These are phyloP conservation scores for Malacoctenus gilli DNA, from an alignment of 2,797 vertebrate species.

Conservation along the genomic window DNA sequence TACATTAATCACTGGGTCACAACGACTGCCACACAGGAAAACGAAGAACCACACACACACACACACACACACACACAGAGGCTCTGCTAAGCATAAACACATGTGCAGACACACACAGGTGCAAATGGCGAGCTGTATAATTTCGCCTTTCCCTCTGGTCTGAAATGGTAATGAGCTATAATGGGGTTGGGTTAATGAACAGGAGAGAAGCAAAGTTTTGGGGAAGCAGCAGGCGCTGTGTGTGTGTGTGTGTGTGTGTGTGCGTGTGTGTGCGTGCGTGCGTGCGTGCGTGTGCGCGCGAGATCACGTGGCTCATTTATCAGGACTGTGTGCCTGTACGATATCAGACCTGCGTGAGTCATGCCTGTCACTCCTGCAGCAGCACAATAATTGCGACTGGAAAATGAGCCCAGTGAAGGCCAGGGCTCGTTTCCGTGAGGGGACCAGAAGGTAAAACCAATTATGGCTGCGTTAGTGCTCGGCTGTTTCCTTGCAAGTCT, in stretches of 20 bases:
- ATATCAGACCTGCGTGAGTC: conserved; percentile 55
- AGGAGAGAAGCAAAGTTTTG: conserved; percentile 56
- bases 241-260: conserved; percentile 16
- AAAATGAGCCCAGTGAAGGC: conserved; percentile 45
- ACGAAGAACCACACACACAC: conserved; percentile 15
- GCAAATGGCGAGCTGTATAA: conserved; percentile 16
- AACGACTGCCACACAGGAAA: conserved; percentile 32
- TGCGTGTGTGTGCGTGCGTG: conserved; percentile 10
- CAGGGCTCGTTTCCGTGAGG: conserved; percentile 45
- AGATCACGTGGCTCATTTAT: conserved; percentile 60
- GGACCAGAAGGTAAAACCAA: conserved; percentile 52
- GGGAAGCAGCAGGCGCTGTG: conserved; percentile 28
- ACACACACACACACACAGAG: conserved; percentile 8
- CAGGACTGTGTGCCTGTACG: conserved; percentile 31
- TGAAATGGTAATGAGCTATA: conserved; percentile 63
- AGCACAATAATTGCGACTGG: conserved; percentile 45
- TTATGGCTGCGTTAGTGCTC: conserved; percentile 38
- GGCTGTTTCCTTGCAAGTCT: conserved; percentile 30
- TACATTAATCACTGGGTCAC: conserved; percentile 65
- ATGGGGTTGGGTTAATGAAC: conserved; percentile 67
- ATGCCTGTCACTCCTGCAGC: conserved; percentile 49
- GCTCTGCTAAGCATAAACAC: background rate
- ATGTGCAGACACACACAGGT: background rate
- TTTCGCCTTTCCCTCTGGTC: conserved; percentile 37
- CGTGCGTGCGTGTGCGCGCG: background rate